These are phyloP conservation scores for Diachasmimorpha longicaudata DNA, from an alignment of 1,140 invertebrate species.

Conservation along the genomic window DNA sequence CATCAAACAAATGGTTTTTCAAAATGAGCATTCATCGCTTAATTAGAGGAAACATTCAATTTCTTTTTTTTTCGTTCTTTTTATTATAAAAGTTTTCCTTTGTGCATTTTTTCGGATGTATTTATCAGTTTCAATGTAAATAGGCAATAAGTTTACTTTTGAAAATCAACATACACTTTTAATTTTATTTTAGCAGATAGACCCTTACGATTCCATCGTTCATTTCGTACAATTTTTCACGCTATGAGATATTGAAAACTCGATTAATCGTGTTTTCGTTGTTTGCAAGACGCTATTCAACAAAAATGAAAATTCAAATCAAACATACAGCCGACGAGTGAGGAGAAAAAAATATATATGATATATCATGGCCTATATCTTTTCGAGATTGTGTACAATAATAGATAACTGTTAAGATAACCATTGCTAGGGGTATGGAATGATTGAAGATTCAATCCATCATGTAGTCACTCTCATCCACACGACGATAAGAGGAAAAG, in stretches of 20 bases:
- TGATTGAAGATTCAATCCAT: not conserved
- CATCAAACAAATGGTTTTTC: not conserved
- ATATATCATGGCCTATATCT: slow-evolving; percentile 1
- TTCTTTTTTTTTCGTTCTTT: not conserved
- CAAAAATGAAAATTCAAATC: not conserved
- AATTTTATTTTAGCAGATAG: not conserved
- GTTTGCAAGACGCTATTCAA: not conserved
- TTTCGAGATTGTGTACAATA: slow-evolving; percentile 3
- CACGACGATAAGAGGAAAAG: no score
- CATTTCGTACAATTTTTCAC: not conserved
- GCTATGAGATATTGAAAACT: not conserved
- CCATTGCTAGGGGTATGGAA: not conserved
- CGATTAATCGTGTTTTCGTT: not conserved
- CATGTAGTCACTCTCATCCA: not conserved
- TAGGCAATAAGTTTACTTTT: not conserved
- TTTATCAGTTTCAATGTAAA: slow-evolving; percentile 7
- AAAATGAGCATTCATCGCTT: not conserved
- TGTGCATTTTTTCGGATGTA: slow-evolving; percentile 4
- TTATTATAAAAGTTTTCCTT: not conserved
- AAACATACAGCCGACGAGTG: not conserved
- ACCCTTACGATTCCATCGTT: not conserved
- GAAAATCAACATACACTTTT: slow-evolving; percentile 1
- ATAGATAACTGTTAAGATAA: not conserved
- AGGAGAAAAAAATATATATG: not conserved
- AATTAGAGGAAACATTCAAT: not conserved